Evolutionary conservation across 1,140 invertebrate genomes (phyloP).

Genomic region (Scaptomyza montana): DNA sequence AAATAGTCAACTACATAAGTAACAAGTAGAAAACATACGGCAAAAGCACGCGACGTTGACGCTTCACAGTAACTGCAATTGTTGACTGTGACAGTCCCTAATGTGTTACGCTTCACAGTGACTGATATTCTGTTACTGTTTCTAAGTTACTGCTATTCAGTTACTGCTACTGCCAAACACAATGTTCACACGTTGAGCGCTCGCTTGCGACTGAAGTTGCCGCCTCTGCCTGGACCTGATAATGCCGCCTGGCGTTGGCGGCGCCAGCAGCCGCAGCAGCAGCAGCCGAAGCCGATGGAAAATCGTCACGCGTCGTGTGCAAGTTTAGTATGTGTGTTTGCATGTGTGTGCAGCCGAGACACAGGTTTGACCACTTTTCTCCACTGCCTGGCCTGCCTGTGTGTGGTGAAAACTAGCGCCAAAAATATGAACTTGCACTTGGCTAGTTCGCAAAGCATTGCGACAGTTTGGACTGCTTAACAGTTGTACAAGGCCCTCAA

Average conservation of each 20-base stretch:
- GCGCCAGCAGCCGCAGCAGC: constrained; percentile 9
- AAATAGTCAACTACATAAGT: constrained; percentile 23
- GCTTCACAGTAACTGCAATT: constrained; percentile 20
- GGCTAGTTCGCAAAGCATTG: constrained; percentile 20
- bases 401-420: constrained; percentile 69
- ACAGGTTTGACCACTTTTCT: constrained; percentile 70
- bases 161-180: constrained; percentile 35
- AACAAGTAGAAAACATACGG: constrained; percentile 24
- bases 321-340: constrained; percentile 10
- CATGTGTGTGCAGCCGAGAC: constrained; percentile 3
- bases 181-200: constrained; percentile 72
- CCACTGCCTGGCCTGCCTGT: constrained; percentile 13
- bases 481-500: neutral
- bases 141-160: constrained; percentile 1
- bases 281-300: constrained; percentile 25
- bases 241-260: constrained; percentile 46
- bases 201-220: constrained; percentile 77
- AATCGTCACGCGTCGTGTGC: constrained; percentile 1
- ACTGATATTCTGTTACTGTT: neutral
- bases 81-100: constrained; percentile 1
- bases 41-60: constrained; percentile 36
- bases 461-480: constrained; percentile 11
- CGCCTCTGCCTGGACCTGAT: constrained; percentile 58
- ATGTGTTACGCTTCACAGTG: neutral
- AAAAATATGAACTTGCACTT: constrained; percentile 64